Percentiles rank a stretch among this genome's conserved stretches.
Conservation (phyloP, 2,797 vertebrate species). For the Falco naumanni region DNA sequence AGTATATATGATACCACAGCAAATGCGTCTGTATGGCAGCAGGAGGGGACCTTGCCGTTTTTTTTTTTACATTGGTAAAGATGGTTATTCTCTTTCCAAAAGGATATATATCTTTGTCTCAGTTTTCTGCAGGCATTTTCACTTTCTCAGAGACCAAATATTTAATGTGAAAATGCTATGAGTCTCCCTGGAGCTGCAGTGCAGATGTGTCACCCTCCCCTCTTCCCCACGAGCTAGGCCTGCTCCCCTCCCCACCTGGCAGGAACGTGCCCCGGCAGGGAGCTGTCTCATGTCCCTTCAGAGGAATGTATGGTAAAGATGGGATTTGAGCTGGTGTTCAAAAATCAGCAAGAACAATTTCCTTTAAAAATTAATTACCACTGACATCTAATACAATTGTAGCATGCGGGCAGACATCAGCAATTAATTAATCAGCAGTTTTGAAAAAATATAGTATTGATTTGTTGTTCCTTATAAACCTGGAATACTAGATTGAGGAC, state of each 20-base stretch:
- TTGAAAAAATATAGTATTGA: slow-evolving; percentile 49
- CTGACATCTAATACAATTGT: slow-evolving; percentile 45
- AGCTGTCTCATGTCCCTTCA: neutral
- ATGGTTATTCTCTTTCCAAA: neutral
- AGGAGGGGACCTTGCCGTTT: neutral
- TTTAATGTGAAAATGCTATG: neutral
- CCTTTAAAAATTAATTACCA: slow-evolving; percentile 57
- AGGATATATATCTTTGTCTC: neutral
- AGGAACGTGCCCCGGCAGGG: neutral
- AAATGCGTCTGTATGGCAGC: neutral
- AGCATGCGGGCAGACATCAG: neutral
- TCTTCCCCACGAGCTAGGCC: neutral
- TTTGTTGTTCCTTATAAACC: slow-evolving; percentile 62
- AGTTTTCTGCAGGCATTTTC: neutral
- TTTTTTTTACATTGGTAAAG: neutral
- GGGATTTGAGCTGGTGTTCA: neutral
- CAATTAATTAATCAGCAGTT: slow-evolving; percentile 56
- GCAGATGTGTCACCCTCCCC: neutral
- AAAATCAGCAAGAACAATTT: slow-evolving; percentile 35
- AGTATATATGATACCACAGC: neutral
- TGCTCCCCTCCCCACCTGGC: neutral
- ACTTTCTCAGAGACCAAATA: neutral
- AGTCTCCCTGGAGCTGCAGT: neutral
- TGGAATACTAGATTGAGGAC: slow-evolving; percentile 43
- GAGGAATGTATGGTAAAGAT: neutral